Evolutionary conservation across 2,797 vertebrate species (phyloP), one percentile per base, ranked within the genome.

Genomic region (Myotis findleyi): DNA sequence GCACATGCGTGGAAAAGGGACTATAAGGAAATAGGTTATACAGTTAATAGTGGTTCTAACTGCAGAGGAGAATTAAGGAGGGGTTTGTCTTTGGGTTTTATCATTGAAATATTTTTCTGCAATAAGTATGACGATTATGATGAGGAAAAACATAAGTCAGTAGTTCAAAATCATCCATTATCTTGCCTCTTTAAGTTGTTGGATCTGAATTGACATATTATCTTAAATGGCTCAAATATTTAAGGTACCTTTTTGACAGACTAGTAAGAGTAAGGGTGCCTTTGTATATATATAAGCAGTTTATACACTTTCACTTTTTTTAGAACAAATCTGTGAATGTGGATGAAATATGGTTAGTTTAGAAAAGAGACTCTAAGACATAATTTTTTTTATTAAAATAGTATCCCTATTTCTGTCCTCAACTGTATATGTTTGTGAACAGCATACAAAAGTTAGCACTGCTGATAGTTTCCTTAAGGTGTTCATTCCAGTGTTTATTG

Each of bases 121-220:
- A 76, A 0, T 64, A 13, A 90, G 2, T 21, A 5, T 86, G 23
- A 17, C 59, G 71, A 72, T 64, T 76, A 71, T 3, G 7, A 75
- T 79, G 55, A 68, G 5, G 30, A 75, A 83, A 62, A 64, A 49
- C 49, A 6, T 41, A n/a, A 66, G 1, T 75, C 64, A 21, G 0
- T 73, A 87, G 62, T 80, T 92, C 53, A 86, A 38, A 88, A 59
- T 72, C 47, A 79, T 64, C 51, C 51, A 27, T 71, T 88, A 83
- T 73, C 68, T 59, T 68, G 3, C 18, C 49, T 12, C 9, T 83
- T 33, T 87, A 12, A 87, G n/a, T 91, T 85, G 27, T 59, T 49
- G 13, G 25, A 30, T 77, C 38, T 55, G 23, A 83, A 38, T 25
- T 76, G n/a, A n/a, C 57, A 62, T 11, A 57, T 71, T 94, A 69